phyloP scores from a whole-genome alignment of 2,797 vertebrate genomes.

The Pelobates cultripes region DNA sequence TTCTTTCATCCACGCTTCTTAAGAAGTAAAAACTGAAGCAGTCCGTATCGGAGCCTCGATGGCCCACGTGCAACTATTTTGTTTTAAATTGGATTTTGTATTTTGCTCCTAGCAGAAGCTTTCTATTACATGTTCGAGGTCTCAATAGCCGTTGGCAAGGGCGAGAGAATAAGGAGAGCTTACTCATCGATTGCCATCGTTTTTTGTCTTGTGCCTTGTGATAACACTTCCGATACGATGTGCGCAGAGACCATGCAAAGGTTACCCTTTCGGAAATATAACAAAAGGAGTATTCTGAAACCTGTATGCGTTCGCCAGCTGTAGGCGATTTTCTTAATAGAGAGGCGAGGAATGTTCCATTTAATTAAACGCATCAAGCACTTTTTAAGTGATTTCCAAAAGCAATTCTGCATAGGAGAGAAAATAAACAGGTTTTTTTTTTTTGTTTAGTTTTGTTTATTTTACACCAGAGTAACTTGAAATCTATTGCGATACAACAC shows the following conservation, averaged over 20 bases:
- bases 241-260: not conserved
- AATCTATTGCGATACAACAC: too few relatives aligned
- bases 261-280: too few relatives aligned
- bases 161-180: not conserved
- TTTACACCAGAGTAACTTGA: too few relatives aligned
- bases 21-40: conserved; percentile 8
- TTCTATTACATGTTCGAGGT: conserved; percentile 4
- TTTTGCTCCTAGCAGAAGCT: not conserved
- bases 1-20: conserved; percentile 14
- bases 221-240: not conserved
- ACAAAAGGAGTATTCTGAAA: not conserved
- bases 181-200: not conserved
- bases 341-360: not conserved
- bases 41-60: not conserved
- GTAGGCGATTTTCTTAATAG: conserved; percentile 12
- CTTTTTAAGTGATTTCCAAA: not conserved
- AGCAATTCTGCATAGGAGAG: too few relatives aligned
- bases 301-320: not conserved
- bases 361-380: conserved; percentile 11
- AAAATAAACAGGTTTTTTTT: too few relatives aligned
- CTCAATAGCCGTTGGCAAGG: not conserved
- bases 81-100: not conserved
- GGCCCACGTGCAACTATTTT: not conserved
- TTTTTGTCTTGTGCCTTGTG: not conserved
- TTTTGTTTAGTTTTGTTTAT: too few relatives aligned